Conservation (phyloP, 2,888 invertebrate genomes). For the Amphipyra berbera region DNA sequence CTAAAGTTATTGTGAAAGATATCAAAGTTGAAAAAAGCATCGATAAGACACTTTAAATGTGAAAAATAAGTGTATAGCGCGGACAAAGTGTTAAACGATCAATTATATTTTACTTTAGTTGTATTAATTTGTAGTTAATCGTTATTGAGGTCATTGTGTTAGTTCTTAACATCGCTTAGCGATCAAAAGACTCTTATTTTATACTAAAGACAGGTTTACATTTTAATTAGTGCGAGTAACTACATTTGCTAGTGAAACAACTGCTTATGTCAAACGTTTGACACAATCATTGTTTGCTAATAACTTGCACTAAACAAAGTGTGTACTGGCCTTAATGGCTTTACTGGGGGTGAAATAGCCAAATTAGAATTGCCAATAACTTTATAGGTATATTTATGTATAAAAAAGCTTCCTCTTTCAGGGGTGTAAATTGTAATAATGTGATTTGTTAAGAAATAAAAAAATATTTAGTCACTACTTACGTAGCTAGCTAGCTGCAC, state of each 20-base stretch:
- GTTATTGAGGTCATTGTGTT: conserved; percentile 25
- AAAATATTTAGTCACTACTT: neutral
- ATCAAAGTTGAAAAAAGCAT: conserved; percentile 41
- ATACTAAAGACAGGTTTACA: conserved; percentile 37
- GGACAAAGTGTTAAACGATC: conserved; percentile 40
- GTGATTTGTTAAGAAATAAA: neutral
- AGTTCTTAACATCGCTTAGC: conserved; percentile 28
- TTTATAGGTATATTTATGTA: conserved; percentile 9
- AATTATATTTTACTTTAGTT: conserved; percentile 22
- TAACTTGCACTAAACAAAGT: conserved; percentile 32
- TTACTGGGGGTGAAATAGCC: conserved; percentile 34
- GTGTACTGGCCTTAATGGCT: conserved; percentile 1
- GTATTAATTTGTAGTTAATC: conserved; percentile 14
- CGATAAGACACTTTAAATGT: conserved; percentile 26
- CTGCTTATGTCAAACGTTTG: neutral
- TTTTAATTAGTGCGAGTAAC: conserved; percentile 28
- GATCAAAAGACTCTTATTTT: conserved; percentile 23
- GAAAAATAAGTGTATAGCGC: conserved; percentile 22
- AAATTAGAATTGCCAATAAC: conserved; percentile 39
- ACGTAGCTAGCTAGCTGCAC: neutral
- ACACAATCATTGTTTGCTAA: neutral
- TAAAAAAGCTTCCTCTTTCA: neutral
- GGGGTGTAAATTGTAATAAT: neutral
- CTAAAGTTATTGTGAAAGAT: conserved; percentile 83
- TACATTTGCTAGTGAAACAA: neutral